Conservation (phyloP, 1,140 invertebrate species). For the Dendroctonus ponderosae region DNA sequence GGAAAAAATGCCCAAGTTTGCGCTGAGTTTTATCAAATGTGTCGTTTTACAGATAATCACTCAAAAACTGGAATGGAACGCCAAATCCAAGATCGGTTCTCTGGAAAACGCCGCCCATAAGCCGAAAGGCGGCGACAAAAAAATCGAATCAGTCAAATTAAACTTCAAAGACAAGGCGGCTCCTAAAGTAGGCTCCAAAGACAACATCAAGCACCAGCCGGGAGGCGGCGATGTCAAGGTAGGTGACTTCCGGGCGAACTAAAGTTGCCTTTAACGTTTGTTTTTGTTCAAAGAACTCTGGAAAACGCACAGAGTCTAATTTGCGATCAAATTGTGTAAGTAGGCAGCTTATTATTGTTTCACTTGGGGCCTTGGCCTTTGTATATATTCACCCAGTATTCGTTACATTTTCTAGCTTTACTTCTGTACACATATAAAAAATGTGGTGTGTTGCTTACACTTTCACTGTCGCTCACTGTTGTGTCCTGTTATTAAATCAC, state of each 20-base stretch:
- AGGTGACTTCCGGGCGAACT: constrained; percentile 41
- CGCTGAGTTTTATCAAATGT: background rate
- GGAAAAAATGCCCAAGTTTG: no score
- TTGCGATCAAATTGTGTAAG: constrained; percentile 1
- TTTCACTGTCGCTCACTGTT: background rate
- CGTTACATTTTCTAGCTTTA: no score
- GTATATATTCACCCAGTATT: no score
- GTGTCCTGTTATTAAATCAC: no score
- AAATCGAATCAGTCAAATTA: constrained; percentile 85
- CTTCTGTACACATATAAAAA: background rate
- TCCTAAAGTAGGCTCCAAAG: constrained; percentile 89
- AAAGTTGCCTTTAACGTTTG: background rate
- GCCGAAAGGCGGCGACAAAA: constrained; percentile 89
- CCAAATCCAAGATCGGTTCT: constrained; percentile 89
- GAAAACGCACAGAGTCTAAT: background rate
- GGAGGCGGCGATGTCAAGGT: constrained; percentile 91
- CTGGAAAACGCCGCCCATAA: constrained; percentile 91
- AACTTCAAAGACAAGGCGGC: constrained; percentile 91
- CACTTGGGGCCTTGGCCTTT: no score
- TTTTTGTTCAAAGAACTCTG: background rate
- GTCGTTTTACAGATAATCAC: constrained; percentile 66
- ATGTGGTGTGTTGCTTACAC: background rate
- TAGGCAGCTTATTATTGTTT: background rate
- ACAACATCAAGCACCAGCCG: constrained; percentile 83
- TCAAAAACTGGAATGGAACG: constrained; percentile 89